Evolutionary conservation across 2,797 vertebrate species (phyloP).

Genomic region (Phrynocephalus vlangalii): DNA sequence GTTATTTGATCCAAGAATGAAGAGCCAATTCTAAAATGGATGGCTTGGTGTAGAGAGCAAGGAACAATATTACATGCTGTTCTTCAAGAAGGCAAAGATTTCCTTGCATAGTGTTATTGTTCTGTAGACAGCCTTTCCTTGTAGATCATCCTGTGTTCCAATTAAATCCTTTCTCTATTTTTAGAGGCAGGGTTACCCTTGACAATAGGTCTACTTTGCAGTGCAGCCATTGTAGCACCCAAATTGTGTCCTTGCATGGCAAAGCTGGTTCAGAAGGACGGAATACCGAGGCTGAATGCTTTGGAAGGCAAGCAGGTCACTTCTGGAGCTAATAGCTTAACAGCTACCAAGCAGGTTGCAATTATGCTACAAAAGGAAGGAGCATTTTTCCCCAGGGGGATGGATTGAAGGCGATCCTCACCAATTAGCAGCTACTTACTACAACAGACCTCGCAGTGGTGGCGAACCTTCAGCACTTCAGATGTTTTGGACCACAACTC

Average conservation of each 20-base stretch:
- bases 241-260: background rate
- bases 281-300: background rate
- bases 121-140: background rate
- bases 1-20: slow-evolving; percentile 41
- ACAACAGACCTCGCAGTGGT: too few relatives aligned
- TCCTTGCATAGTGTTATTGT: background rate
- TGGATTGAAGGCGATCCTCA: too few relatives aligned
- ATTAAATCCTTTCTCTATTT: background rate
- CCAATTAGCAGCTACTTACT: too few relatives aligned
- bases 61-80: background rate
- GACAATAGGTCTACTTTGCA: background rate
- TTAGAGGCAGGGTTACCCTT: background rate
- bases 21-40: background rate
- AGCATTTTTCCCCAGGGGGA: too few relatives aligned
- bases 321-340: background rate
- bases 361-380: background rate
- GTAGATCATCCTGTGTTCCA: background rate
- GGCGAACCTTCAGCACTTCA: too few relatives aligned
- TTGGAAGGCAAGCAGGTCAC: background rate
- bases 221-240: background rate
- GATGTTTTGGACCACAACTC: too few relatives aligned
- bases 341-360: background rate
- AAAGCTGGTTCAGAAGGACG: background rate
- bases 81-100: background rate
- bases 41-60: slow-evolving; percentile 14